Base-by-base conservation (phyloP, 2,888 invertebrate species). In the Matsumyia berberina region DNA sequence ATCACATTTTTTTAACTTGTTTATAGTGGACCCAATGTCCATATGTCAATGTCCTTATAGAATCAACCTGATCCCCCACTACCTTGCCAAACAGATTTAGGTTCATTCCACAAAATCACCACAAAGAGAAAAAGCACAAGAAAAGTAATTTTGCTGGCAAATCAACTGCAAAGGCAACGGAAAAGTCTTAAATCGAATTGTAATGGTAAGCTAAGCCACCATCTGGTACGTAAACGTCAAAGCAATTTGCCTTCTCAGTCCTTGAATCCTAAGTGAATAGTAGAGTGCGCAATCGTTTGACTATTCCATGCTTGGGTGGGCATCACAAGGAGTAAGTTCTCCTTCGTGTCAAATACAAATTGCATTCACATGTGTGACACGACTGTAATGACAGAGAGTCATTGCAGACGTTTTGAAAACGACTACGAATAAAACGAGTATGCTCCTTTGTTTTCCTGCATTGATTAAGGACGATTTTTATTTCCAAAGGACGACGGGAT, bases 191-290 rank as follows among this genome's bases (percentile, higher is more conserved):
- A 72, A 72, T 72, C 42, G 72, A 62, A 51, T 62, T 33, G 60
- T 51, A 51, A 72, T 51, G 33, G 72, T 12, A 53, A 51, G 42
- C 15, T 24, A 42, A 51, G 39, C n/a, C 72, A 62, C 60, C 72
- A 42, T 60, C 60, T 72, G 72, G 72, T 33, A 72, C 72, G 31
- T 60, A 51, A 51, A 51, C 49, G 60, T 72, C 60, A 72, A 72
- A 72, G 72, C 39, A 72, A 72, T 72, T 62, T 72, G 39, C 33
- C 17, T 51, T 42, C 31, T 24, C 19, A 70, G 58, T 60, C 37
- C 51, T 70, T 37, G 37, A 51, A 49, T 42, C 37, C 29, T 19
- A 29, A 51, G 15, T 51, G 17, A 62, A 29, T 6, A 31, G 72
- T 24, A 49, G 15, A 46, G 17, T 29, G n/a, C 17, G 11, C 7